Conservation (phyloP, 2,113 vertebrate species). For the Danionella cerebrum region DNA sequence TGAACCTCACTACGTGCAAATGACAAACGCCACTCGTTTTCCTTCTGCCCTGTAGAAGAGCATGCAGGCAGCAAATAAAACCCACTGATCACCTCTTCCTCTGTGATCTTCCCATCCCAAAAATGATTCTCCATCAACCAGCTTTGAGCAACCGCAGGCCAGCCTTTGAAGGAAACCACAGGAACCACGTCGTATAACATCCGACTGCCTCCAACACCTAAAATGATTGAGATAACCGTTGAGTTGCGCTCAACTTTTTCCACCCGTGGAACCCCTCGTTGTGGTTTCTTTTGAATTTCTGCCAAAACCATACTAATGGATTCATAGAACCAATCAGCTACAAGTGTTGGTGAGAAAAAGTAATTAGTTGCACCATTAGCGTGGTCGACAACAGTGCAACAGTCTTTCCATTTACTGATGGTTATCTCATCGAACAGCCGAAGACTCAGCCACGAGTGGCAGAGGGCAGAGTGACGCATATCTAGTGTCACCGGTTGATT, state of each 20-base stretch:
- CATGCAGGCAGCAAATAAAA: constrained; percentile 93
- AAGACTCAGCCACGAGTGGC: constrained; percentile 95
- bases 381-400: constrained; percentile 88
- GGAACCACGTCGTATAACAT: constrained; percentile 95
- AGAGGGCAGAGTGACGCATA: constrained; percentile 91
- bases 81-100: constrained; percentile 96
- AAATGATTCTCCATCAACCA: constrained; percentile 99
- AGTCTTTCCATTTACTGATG: constrained; percentile 93
- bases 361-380: constrained; percentile 85
- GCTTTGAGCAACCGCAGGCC: constrained; percentile 94
- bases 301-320: constrained; percentile 84
- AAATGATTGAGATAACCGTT: constrained; percentile 85
- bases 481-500: constrained; percentile 95
- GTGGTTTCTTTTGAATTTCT: constrained; percentile 93
- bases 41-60: constrained; percentile 82
- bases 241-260: constrained; percentile 90
- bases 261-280: constrained; percentile 86
- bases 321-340: constrained; percentile 93
- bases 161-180: constrained; percentile 95
- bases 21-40: constrained; percentile 94
- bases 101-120: constrained; percentile 97
- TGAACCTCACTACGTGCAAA: constrained; percentile 96
- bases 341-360: constrained; percentile 92
- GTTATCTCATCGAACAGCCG: constrained; percentile 91
- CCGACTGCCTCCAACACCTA: constrained; percentile 90